phyloP scores from a whole-genome alignment of 2,888 invertebrate species.

The Teinopalpus imperialis region DNA sequence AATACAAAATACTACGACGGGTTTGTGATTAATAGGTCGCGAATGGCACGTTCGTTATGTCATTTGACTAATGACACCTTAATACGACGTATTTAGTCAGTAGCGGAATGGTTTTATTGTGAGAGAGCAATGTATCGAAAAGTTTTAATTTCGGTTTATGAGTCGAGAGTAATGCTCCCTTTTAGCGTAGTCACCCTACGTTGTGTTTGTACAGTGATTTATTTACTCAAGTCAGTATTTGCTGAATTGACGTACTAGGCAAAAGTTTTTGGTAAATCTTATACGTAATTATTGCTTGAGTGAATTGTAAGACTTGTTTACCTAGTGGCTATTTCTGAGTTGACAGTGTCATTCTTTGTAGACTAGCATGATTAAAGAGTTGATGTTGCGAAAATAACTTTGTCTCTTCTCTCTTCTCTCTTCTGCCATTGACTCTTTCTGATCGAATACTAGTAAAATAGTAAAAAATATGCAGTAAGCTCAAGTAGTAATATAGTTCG shows the following conservation, averaged over 20 bases:
- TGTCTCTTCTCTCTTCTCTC: no score
- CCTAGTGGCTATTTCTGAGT: no score
- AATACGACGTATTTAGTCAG: slow-evolving; percentile 76
- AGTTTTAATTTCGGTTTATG: slow-evolving; percentile 81
- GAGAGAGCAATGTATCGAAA: slow-evolving; percentile 75
- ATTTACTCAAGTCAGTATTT: slow-evolving; percentile 22
- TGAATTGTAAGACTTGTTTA: no score
- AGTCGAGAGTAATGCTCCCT: slow-evolving; percentile 58
- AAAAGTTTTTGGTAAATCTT: no score
- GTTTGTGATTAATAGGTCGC: slow-evolving; percentile 28
- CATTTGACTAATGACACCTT: slow-evolving; percentile 78
- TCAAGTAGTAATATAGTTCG: no score
- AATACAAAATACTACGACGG: slow-evolving; percentile 30
- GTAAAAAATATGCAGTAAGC: no score
- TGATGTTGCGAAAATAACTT: no score
- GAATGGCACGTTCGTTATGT: slow-evolving; percentile 41
- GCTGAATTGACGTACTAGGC: slow-evolving; percentile 11
- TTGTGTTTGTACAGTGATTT: slow-evolving; percentile 24
- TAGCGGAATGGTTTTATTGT: slow-evolving; percentile 69
- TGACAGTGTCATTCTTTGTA: no score
- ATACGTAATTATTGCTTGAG: no score
- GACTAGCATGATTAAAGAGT: no score
- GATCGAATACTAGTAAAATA: no score
- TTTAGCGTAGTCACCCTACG: slow-evolving; percentile 34
- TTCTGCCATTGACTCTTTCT: no score